phyloP scores from a whole-genome alignment of 1,140 invertebrate genomes.

The Scaptomyza montana region DNA sequence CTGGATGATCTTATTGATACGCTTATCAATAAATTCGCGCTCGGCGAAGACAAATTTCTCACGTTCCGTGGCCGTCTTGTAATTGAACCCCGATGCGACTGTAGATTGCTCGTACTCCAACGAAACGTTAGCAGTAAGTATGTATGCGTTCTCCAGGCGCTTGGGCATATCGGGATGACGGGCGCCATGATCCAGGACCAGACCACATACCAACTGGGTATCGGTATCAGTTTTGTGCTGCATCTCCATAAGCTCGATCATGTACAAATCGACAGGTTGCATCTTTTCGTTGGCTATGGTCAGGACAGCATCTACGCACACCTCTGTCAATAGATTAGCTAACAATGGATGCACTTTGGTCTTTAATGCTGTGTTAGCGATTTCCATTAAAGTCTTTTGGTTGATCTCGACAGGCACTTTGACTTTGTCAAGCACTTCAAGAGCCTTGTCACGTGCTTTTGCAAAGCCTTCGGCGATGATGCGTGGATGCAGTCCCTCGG shows the following conservation, averaged over 20 bases:
- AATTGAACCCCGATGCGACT: conserved; percentile 99
- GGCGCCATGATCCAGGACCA: conserved; percentile 98
- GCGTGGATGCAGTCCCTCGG: conserved; percentile 97
- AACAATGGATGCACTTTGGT: conserved; percentile 95
- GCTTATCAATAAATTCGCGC: conserved; percentile 97
- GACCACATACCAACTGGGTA: conserved; percentile 92
- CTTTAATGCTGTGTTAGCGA: conserved; percentile 95
- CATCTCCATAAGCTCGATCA: conserved; percentile 99
- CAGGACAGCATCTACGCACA: conserved; percentile 95
- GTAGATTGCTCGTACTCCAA: conserved; percentile 99
- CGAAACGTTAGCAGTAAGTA: conserved; percentile 98
- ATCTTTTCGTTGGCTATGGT: conserved; percentile 88
- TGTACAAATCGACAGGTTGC: conserved; percentile 93
- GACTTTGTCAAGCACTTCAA: conserved; percentile 94
- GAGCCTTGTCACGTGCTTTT: conserved; percentile 92
- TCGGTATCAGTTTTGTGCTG: conserved; percentile 98
- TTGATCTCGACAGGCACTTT: conserved; percentile 91
- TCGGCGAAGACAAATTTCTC: conserved; percentile 98
- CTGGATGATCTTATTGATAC: conserved; percentile 97
- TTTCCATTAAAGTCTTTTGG: conserved; percentile 91
- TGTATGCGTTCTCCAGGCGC: conserved; percentile 95
- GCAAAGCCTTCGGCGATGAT: conserved; percentile 98
- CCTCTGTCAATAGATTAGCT: conserved; percentile 96
- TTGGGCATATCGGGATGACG: conserved; percentile 99
- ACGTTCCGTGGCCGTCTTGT: conserved; percentile 98